These are phyloP conservation scores for Iselma pallidipennis DNA, from an alignment of 2,888 invertebrate species.

Conservation along the genomic window DNA sequence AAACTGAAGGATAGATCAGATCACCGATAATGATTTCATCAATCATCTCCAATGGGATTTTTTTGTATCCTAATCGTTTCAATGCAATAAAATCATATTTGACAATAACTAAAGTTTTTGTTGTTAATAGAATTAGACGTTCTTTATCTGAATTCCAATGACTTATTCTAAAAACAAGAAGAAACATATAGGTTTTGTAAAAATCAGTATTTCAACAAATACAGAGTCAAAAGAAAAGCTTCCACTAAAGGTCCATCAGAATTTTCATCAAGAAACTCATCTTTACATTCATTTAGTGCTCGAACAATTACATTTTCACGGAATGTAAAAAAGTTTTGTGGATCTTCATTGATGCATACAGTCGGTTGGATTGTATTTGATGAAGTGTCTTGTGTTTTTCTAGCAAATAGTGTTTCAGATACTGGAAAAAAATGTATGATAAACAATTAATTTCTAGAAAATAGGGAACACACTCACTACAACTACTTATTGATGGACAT, in stretches of 20 bases:
- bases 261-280: conserved; percentile 65
- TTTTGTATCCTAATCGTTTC: conserved; percentile 71
- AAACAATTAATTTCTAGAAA: background rate
- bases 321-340: conserved; percentile 72
- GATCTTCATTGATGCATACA: conserved; percentile 57
- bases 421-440: conserved; percentile 37
- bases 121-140: conserved; percentile 73
- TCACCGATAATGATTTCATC: conserved; percentile 77
- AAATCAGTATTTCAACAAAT: background rate
- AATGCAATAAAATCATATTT: conserved; percentile 87
- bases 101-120: conserved; percentile 71
- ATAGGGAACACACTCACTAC: conserved; percentile 29
- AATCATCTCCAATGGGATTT: conserved; percentile 69
- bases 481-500: conserved; percentile 38
- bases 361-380: conserved; percentile 32
- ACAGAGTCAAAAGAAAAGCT: conserved; percentile 72
- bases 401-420: conserved; percentile 47
- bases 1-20: conserved; percentile 78
- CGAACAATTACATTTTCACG: conserved; percentile 74
- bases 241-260: conserved; percentile 73
- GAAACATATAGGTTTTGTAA: too few species aligned
- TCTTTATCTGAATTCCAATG: conserved; percentile 88
- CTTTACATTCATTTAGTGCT: conserved; percentile 73
- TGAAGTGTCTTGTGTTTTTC: conserved; percentile 35
- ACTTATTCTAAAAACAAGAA: conserved; percentile 77